Evolutionary conservation across 2,888 invertebrate genomes (phyloP), one percentile per base, ranked within the genome.

Genomic region (Cybosia mesomella): DNA sequence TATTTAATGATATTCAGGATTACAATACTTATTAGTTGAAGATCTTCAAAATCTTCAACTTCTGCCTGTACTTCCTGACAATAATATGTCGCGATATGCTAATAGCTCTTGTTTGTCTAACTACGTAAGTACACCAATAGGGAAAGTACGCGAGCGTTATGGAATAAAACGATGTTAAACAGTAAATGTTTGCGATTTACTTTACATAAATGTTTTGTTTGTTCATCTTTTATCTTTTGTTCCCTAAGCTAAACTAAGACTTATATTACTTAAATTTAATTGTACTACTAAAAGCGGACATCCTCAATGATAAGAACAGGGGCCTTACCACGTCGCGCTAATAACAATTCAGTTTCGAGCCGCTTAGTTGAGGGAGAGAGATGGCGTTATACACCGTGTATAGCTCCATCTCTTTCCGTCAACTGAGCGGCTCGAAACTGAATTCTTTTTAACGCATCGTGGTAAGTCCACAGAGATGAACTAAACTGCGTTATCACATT

Each of bases 131-230:
- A 49, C n/a, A 49, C n/a, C n/a, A 24, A 57, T 22, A 39, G 21
- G 53, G 65, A 65, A 53, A 59, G 58, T 58, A 58, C 58, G 53
- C 53, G 43, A 32, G 15, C 32, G 34, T 59, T 49, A 59, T 43
- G 21, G 22, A 21, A 53, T 49, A 59, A 64, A 59, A 65, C 53
- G 58, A 49, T 34, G 43, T 65, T 49, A 18, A 49, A 49, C 65
- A 57, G 28, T 28, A 58, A 28, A 58, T 58, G 28, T 58, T 22
- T 49, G 49, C 65, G 7, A 7, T 53, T 58, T 39, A 15, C 43
- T 43, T 64, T 49, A 43, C 15, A 11, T 24, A 24, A 57, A 21
- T 34, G 58, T 64, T 58, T 43, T 36, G 24, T 53, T 34, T 15
- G 22, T 65, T 43, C n/a, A 39, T 64, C 57, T 39, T 57, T 43